phyloP scores from a whole-genome alignment of 2,113 vertebrate species.

The Pituophis catenifer region DNA sequence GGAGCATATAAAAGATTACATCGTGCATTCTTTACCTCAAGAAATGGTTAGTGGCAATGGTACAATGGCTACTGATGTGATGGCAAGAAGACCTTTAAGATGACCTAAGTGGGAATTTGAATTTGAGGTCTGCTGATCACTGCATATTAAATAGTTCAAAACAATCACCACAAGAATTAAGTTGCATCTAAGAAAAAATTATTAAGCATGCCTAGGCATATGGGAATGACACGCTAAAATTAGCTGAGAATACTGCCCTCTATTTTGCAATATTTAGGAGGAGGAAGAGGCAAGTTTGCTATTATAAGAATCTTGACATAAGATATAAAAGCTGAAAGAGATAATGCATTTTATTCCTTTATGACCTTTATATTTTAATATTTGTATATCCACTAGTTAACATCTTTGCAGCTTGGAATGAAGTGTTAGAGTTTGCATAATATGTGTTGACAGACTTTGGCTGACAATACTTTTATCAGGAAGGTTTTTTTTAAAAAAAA shows the following conservation, averaged over 20 bases:
- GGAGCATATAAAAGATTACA: not conserved
- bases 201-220: not conserved
- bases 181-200: not conserved
- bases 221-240: not conserved
- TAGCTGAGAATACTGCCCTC: not conserved
- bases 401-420: not conserved
- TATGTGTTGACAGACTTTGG: not conserved
- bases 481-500: not conserved
- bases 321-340: not conserved
- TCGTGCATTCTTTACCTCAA: not conserved
- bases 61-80: not conserved
- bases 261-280: not conserved
- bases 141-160: not conserved
- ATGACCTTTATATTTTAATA: not conserved
- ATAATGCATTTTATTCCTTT: not conserved
- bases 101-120: not conserved
- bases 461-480: not conserved
- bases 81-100: not conserved
- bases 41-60: not conserved
- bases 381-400: not conserved
- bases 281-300: not conserved
- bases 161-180: not conserved
- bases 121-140: not conserved
- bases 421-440: not conserved
- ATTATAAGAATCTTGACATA: not conserved